Evolutionary conservation across 2,888 invertebrate species (phyloP), one percentile per base, ranked within the genome.

Genomic region (Pachliopta kotzebuea): DNA sequence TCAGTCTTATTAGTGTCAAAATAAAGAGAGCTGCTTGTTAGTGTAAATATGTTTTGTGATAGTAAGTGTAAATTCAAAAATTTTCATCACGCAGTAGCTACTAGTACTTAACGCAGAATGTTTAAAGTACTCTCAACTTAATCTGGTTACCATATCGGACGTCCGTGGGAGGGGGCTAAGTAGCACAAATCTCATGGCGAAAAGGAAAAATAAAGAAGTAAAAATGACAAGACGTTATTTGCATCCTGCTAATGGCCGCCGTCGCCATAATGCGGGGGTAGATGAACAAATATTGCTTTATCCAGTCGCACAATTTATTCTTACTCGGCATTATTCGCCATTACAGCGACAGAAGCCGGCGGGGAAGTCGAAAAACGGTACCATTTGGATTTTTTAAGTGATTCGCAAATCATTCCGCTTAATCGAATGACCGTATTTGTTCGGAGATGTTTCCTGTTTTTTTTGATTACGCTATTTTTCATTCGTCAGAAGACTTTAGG

Each of bases 221-320:
- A 88, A 90, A 90, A 88, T 89, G 88, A 89, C 90, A 90, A 91
- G 90, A 90, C 88, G 90, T 86, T 91, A 90, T 91, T 90, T 90
- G 90, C 90, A 90, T 90, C 88, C 78, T 86, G 85, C 90, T 91
- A 91, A 91, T 91, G 91, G 90, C 80, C 79, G 83, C 81, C 74
- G 81, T 83, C 80, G 81, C 77, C 86, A 86, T 89, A 89, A 89
- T 88, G 88, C 89, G 86, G 87, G 90, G 90, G 90, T 86, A 89
- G 88, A 85, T 85, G 89, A 89, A 90, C 90, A 90, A 91, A 90
- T 90, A 90, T 90, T 88, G 86, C 90, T 90, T 90, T 88, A 90
- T 90, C 89, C 91, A 89, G 85, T 84, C 85, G 77, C 79, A 86
- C 88, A 90, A 91, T 91, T 90, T 91, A 90, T 91, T 90, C 88